A percentile compares a stretch with the other conserved stretches of the same genome.
These are phyloP conservation scores for Syngnathoides biaculeatus DNA, from an alignment of 2,113 vertebrate genomes.

Conservation along the genomic window DNA sequence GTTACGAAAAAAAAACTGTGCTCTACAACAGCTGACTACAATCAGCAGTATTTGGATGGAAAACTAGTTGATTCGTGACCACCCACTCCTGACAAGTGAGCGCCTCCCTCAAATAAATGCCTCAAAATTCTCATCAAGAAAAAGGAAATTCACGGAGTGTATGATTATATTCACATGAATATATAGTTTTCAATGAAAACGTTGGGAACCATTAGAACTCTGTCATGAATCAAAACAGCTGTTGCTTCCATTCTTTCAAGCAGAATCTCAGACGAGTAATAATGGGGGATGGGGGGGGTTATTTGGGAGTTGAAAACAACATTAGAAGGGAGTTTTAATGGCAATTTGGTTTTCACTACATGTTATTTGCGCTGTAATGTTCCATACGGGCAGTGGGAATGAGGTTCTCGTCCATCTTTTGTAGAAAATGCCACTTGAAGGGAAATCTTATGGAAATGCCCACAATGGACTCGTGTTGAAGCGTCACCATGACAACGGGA, in stretches of 20 bases:
- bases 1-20: too few relatives aligned
- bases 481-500: constrained; percentile 65
- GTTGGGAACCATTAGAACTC: background rate
- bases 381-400: background rate
- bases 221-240: background rate
- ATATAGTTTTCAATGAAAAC: too few relatives aligned
- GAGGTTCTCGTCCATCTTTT: background rate
- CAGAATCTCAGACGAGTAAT: background rate
- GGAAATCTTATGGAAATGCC: constrained; percentile 22
- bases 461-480: constrained; percentile 10
- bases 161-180: too few relatives aligned
- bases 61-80: too few relatives aligned
- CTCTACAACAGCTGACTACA: too few relatives aligned
- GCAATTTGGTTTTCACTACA: background rate
- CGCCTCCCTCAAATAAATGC: background rate
- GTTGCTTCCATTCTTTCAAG: background rate
- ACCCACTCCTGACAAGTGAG: too few relatives aligned
- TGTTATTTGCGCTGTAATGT: background rate
- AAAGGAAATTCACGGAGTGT: background rate
- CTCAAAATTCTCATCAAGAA: background rate
- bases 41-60: too few relatives aligned
- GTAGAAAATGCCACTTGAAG: background rate
- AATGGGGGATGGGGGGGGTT: background rate
- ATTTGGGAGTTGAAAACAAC: background rate
- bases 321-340: background rate